phyloP scores from a whole-genome alignment of 2,113 vertebrate species.

The Takifugu flavidus region DNA sequence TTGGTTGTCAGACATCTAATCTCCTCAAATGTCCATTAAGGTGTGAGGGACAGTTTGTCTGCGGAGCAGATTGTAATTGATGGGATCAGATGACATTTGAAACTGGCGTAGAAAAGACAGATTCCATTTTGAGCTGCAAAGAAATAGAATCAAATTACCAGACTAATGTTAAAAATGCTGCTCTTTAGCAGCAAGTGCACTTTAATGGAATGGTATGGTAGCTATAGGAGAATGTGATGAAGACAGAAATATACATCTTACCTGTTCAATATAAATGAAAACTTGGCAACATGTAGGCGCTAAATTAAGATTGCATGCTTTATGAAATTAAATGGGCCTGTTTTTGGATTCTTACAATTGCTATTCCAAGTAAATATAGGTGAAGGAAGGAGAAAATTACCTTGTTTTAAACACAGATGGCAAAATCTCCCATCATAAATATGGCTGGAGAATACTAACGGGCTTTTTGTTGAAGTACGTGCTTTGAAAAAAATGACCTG shows the following conservation, averaged over 20 bases:
- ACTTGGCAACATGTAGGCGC: no score
- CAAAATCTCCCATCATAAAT: background rate
- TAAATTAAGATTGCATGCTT: no score
- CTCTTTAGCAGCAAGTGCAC: conserved; percentile 4
- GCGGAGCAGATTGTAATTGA: conserved; percentile 48
- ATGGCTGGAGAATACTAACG: background rate
- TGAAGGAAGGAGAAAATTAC: no score
- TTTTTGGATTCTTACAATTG: no score
- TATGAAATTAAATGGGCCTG: no score
- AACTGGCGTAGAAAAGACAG: conserved; percentile 30
- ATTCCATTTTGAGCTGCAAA: conserved; percentile 25
- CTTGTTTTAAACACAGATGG: no score
- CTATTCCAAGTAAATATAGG: no score
- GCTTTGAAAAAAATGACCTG: conserved; percentile 1
- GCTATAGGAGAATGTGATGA: background rate
- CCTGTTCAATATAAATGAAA: no score
- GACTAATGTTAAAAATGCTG: background rate
- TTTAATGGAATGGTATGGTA: background rate
- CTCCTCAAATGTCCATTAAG: conserved; percentile 54
- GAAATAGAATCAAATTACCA: conserved; percentile 11
- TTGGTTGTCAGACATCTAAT: conserved; percentile 51
- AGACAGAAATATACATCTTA: no score
- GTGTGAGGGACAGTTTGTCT: conserved; percentile 49
- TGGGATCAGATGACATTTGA: conserved; percentile 60
- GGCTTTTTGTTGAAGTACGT: background rate